Percentiles rank a stretch among this genome's conserved stretches.
Evolutionary conservation across 2,113 vertebrate species (phyloP).

Genomic region (Anolis sagrei): DNA sequence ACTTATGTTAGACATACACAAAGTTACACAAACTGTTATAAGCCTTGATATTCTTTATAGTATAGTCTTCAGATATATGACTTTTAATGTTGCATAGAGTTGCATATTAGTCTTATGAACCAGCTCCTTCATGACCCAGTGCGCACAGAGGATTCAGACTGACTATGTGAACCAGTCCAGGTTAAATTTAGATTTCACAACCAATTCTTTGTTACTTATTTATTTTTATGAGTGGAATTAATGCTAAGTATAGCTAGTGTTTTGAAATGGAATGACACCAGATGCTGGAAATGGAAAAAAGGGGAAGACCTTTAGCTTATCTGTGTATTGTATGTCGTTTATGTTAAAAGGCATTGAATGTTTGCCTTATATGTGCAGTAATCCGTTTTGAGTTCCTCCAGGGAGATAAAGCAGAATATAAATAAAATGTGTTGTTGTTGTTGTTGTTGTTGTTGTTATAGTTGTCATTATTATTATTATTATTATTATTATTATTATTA

Average conservation of each 20-base stretch:
- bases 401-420: too few species aligned
- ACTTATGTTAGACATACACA: not conserved
- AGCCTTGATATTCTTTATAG: not conserved
- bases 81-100: not conserved
- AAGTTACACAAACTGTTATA: not conserved
- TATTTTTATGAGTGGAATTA: not conserved
- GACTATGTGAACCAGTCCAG: not conserved
- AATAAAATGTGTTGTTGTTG: too few species aligned
- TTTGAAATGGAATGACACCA: not conserved
- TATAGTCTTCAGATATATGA: not conserved
- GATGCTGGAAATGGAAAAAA: too few species aligned
- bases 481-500: too few species aligned
- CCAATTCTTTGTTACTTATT: not conserved
- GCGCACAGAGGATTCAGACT: not conserved
- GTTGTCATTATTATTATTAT: too few species aligned
- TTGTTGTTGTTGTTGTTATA: too few species aligned
- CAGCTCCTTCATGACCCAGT: not conserved
- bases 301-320: too few species aligned
- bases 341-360: too few species aligned
- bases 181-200: not conserved
- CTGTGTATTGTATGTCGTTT: too few species aligned
- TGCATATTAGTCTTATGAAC: not conserved
- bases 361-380: too few species aligned
- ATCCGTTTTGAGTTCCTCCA: too few species aligned
- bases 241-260: not conserved